These are phyloP conservation scores for Erithacus rubecula DNA, from an alignment of 2,797 vertebrate genomes.

Conservation along the genomic window DNA sequence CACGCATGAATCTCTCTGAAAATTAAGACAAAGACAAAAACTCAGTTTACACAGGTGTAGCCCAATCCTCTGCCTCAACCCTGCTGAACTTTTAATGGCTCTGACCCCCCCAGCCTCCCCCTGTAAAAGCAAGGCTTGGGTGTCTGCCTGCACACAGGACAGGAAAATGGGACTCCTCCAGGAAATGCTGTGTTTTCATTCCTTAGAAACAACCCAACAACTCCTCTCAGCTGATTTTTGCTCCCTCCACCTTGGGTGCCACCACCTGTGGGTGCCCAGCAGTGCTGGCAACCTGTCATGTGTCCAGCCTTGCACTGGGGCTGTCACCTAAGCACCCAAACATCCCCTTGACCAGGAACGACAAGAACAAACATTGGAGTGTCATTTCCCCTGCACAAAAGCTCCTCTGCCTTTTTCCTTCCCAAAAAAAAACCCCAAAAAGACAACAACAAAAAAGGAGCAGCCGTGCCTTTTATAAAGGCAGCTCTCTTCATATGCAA, in stretches of 20 bases:
- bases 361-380: not conserved
- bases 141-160: not conserved
- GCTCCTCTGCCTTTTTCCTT: not conserved
- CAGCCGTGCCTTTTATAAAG: not conserved
- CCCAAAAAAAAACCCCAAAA: not conserved
- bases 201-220: not conserved
- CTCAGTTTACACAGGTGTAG: not conserved
- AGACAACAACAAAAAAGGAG: not conserved
- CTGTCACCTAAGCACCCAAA: not conserved
- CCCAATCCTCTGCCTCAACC: not conserved
- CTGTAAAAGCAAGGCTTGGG: not conserved
- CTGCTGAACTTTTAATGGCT: not conserved
- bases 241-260: fast-evolving
- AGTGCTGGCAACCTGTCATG: fast-evolving
- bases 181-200: not conserved
- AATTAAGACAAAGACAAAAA: not conserved
- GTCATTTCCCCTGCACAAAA: not conserved
- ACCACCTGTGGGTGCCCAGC: not conserved
- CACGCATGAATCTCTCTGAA: not conserved
- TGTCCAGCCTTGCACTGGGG: not conserved
- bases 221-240: not conserved
- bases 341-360: not conserved
- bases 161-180: not conserved
- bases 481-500: not conserved
- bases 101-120: not conserved